Conservation (phyloP, 35 echinoderm and acorn worm genomes). For the Acanthaster planci region DNA sequence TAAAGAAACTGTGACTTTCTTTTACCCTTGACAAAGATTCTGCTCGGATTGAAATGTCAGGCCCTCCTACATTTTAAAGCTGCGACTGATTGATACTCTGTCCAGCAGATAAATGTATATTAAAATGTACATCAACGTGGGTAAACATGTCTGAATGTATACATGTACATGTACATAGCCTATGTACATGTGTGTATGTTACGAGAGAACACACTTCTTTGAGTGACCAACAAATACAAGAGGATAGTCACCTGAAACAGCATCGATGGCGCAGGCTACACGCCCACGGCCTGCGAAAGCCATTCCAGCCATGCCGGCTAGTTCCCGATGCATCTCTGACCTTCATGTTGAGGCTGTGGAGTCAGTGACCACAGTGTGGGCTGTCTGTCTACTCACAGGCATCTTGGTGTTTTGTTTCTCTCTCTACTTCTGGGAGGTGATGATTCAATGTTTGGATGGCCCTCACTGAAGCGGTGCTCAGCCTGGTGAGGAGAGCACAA, state of each 20-base stretch:
- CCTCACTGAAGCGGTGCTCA: neutral
- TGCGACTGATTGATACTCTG: too few species aligned
- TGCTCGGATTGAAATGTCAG: too few species aligned
- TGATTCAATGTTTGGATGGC: neutral
- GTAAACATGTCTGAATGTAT: too few species aligned
- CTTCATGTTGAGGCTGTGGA: neutral
- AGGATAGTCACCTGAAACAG: slow-evolving; percentile 31
- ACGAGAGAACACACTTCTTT: too few species aligned
- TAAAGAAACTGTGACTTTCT: too few species aligned
- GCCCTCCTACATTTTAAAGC: too few species aligned
- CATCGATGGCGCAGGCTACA: slow-evolving; percentile 32
- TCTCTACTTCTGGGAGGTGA: too few species aligned
- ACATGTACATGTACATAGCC: too few species aligned
- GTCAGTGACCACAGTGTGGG: neutral
- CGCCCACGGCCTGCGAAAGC: slow-evolving; percentile 19
- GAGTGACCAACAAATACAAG: neutral
- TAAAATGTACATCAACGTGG: too few species aligned
- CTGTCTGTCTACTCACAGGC: neutral
- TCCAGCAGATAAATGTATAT: too few species aligned
- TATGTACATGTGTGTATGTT: too few species aligned
- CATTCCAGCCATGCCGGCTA: neutral
- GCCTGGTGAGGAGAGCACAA: neutral
- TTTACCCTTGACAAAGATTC: too few species aligned
- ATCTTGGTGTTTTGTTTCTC: neutral
- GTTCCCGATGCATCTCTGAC: neutral